Conservation (phyloP, 2,888 invertebrate genomes). For the Eupithecia inturbata region DNA sequence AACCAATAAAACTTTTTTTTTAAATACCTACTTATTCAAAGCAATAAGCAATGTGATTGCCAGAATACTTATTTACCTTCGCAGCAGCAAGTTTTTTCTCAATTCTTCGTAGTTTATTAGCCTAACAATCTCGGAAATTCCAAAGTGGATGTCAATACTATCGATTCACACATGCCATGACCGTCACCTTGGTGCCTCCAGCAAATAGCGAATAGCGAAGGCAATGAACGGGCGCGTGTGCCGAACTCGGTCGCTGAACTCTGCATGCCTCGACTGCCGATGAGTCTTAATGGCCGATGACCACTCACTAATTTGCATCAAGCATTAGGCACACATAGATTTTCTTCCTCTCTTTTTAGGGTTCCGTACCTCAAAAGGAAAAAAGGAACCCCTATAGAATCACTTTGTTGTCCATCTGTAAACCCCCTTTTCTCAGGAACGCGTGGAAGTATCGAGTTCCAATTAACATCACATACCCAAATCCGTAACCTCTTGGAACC, state of each 20-base stretch:
- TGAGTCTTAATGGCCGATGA: slow-evolving; percentile 62
- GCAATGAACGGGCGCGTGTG: slow-evolving; percentile 71
- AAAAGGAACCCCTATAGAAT: too few species aligned
- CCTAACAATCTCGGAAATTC: background rate
- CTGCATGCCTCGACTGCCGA: slow-evolving; percentile 65
- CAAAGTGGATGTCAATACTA: slow-evolving; percentile 54
- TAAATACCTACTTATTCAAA: background rate
- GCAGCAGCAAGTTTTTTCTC: background rate
- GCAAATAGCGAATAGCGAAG: slow-evolving; percentile 60
- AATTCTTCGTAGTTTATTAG: background rate
- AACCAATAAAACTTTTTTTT: background rate
- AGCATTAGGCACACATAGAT: background rate
- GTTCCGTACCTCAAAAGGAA: too few species aligned
- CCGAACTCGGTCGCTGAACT: slow-evolving; percentile 78
- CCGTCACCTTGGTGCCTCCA: slow-evolving; percentile 74
- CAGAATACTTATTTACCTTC: background rate
- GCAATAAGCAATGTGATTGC: background rate
- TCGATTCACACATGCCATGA: slow-evolving; percentile 53
- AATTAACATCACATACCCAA: too few species aligned
- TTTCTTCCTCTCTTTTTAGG: background rate
- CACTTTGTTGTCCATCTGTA: too few species aligned
- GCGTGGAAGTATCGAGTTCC: too few species aligned
- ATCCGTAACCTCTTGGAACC: too few species aligned
- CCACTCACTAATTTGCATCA: slow-evolving; percentile 49
- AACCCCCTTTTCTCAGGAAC: too few species aligned